Evolutionary conservation across 2,888 invertebrate genomes (phyloP).

Genomic region (Clitarchus hookeri): DNA sequence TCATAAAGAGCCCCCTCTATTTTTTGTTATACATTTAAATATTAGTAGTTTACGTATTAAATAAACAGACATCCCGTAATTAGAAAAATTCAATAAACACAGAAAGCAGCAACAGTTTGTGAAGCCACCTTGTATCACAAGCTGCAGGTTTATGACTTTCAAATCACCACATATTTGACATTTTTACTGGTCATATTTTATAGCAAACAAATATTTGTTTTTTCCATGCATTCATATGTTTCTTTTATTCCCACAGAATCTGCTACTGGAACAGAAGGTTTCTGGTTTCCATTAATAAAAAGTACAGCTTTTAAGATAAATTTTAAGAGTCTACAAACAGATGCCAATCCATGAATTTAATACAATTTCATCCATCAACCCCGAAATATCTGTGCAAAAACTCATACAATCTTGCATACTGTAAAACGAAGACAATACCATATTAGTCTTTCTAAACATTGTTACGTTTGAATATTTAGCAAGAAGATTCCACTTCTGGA

Average conservation of each 20-base stretch:
- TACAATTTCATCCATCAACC: background rate
- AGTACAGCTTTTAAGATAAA: background rate
- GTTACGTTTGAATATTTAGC: too few relatives aligned
- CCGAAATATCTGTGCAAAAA: background rate
- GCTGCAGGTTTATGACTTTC: background rate
- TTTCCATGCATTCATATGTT: background rate
- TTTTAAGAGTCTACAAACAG: background rate
- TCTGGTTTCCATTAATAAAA: background rate
- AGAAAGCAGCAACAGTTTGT: background rate
- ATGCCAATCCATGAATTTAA: background rate
- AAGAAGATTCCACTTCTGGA: background rate
- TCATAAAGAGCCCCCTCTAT: too few relatives aligned
- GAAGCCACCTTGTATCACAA: background rate
- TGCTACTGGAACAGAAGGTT: slow-evolving; percentile 18
- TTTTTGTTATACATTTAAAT: too few relatives aligned
- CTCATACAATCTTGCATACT: background rate
- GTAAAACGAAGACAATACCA: background rate
- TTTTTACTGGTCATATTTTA: background rate
- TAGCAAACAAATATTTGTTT: background rate
- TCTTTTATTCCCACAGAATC: slow-evolving; percentile 3
- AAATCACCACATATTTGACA: background rate
- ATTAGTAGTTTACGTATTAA: too few relatives aligned
- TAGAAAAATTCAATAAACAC: background rate
- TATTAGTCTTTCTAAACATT: background rate
- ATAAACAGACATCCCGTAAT: too few relatives aligned